phyloP scores from a whole-genome alignment of 2,888 invertebrate genomes.

The Dryadula phaetusa region DNA sequence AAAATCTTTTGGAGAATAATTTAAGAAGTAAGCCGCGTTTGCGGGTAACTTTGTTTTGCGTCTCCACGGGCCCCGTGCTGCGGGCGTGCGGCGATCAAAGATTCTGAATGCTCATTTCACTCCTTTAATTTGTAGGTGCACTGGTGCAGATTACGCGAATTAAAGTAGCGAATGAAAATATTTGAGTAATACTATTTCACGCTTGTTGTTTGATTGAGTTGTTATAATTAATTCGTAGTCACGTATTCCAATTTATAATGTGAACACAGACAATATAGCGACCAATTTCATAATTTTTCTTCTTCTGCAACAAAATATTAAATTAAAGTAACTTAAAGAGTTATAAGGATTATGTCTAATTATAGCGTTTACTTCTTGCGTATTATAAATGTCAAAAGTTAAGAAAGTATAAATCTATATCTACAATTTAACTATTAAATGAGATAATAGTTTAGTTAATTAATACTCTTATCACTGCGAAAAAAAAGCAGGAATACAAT shows the following conservation, averaged over 20 bases:
- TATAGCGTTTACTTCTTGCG: too few relatives aligned
- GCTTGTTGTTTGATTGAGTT: not conserved
- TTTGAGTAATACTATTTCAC: not conserved
- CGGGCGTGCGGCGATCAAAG: conserved; percentile 53
- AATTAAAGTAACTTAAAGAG: too few relatives aligned
- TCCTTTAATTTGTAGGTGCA: conserved; percentile 60
- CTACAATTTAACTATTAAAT: too few relatives aligned
- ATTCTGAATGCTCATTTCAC: conserved; percentile 59
- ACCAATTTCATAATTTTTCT: not conserved
- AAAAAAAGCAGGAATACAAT: conserved; percentile 15
- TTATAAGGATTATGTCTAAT: too few relatives aligned
- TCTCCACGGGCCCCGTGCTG: conserved; percentile 50
- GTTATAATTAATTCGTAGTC: not conserved
- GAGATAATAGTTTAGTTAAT: not conserved
- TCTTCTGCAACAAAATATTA: not conserved
- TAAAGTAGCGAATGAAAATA: not conserved
- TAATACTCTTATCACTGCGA: not conserved
- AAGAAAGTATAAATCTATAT: too few relatives aligned
- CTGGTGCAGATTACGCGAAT: conserved; percentile 49
- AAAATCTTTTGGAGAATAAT: conserved; percentile 83
- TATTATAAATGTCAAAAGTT: too few relatives aligned
- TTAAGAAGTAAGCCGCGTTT: conserved; percentile 70
- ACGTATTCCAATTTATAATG: not conserved
- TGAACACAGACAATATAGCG: not conserved
- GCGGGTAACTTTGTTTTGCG: conserved; percentile 67